Base-by-base conservation (phyloP, 2,797 vertebrate genomes). In the Sebastes jordani region DNA sequence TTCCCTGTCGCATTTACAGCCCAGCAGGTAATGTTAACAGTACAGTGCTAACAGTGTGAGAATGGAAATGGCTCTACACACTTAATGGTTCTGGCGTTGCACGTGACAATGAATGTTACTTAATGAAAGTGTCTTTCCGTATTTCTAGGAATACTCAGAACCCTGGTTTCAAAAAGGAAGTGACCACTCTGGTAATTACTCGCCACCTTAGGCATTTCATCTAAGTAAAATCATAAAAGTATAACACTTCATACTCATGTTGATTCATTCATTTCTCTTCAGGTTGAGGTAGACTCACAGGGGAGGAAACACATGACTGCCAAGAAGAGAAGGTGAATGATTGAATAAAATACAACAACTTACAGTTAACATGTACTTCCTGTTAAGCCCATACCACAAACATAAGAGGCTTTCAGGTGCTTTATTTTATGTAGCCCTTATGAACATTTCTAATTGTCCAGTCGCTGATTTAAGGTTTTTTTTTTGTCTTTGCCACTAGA, bases 281-380 rank as follows among this genome's bases (percentile, higher is more conserved):
- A 99, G 90, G 82, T 61, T 49, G 96, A 97, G 7, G 76, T 60
- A 36, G 97, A 96, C 74, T 76, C 91, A 65, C 97, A 96, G 65
- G 95, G 94, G 38, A 95, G 91, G 69, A 98, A 98, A 90, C 97
- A 97, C 84, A 93, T 98, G 86, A 98, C 97, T 30, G 97, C 97
- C 83, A 99, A 97, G 90, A 96, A 99, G 93, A 96, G 97, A 90
- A 97, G 98, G 98, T 99, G 94, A 96, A 85, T 16, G 22, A 52
- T 2, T 36, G 34, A 68, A 70, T 59, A 11, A 65, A 78, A 80
- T 6, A 65, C 10, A 65, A 16, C 14, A 34, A 7, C 20, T 55
- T 18, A 30, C 8, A 55, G 16, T 38, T 25, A 30, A 23, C 2
- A 23, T 71, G 38, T 13, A 25, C 18, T 27, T 67, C 11, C 32